A percentile compares a stretch with the other conserved stretches of the same genome.
Evolutionary conservation across 1,140 invertebrate species (phyloP).

Genomic region (Eulimnadia texana): DNA sequence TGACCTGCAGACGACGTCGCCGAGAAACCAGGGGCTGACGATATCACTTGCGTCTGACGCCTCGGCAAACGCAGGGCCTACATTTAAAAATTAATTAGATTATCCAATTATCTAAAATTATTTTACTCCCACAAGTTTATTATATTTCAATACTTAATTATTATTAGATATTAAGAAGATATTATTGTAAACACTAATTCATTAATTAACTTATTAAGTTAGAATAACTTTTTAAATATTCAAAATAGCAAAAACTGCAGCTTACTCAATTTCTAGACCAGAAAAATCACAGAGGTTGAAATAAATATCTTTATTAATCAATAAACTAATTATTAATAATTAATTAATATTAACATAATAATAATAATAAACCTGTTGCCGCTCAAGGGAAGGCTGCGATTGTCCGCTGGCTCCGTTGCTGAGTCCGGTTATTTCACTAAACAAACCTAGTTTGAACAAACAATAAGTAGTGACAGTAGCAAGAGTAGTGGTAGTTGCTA

Average conservation of each 20-base stretch:
- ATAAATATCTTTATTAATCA: neutral
- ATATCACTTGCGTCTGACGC: slow-evolving; percentile 41
- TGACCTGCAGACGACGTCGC: slow-evolving; percentile 29
- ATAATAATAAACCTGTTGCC: slow-evolving; percentile 1
- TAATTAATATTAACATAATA: neutral
- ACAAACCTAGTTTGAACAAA: neutral
- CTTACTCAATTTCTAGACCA: no score
- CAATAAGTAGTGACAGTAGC: neutral
- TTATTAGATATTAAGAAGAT: no score
- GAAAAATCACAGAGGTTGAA: no score
- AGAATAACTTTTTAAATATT: neutral
- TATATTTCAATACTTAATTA: no score
- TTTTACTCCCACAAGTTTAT: no score
- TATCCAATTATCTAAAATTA: no score
- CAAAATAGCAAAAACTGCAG: neutral
- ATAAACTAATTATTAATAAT: neutral
- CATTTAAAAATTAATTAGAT: slow-evolving; percentile 31
- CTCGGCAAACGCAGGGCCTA: slow-evolving; percentile 72
- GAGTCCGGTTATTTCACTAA: slow-evolving; percentile 5
- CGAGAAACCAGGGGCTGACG: slow-evolving; percentile 23
- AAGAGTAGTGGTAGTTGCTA: neutral
- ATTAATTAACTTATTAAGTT: no score
- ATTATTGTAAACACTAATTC: no score
- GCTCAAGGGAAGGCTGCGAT: slow-evolving; percentile 2
- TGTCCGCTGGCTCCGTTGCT: slow-evolving; percentile 5